phyloP scores from a whole-genome alignment of 2,797 vertebrate genomes.

The Tragopan temminckii region DNA sequence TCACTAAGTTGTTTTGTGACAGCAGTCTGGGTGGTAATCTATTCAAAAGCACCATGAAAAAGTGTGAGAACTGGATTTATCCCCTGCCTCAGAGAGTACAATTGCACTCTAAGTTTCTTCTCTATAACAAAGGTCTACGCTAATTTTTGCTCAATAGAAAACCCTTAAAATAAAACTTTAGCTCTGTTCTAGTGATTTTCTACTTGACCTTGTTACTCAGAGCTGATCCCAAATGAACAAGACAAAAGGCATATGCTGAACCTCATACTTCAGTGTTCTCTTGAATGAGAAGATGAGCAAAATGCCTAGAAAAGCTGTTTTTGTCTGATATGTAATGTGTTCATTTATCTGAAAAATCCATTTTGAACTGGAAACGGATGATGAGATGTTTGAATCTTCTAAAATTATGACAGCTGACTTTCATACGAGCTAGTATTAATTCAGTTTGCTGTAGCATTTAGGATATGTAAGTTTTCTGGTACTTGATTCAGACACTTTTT shows the following conservation, averaged over 20 bases:
- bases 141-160: not conserved
- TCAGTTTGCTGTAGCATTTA: too few relatives aligned
- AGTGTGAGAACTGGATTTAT: not conserved
- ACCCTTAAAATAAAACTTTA: not conserved
- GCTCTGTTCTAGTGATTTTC: not conserved
- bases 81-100: accelerated
- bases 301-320: not conserved
- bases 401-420: too few relatives aligned
- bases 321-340: not conserved
- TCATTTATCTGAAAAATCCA: not conserved
- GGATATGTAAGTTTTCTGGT: not conserved
- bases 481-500: too few relatives aligned
- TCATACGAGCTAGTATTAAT: too few relatives aligned
- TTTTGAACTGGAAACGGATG: not conserved
- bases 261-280: not conserved
- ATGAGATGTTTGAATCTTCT: not conserved
- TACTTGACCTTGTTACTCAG: not conserved
- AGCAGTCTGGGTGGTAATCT: not conserved
- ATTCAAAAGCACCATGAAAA: not conserved
- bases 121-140: not conserved
- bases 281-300: not conserved
- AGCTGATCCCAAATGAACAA: not conserved
- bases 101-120: not conserved
- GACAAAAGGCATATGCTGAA: not conserved
- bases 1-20: not conserved